These are phyloP conservation scores for Fratercula arctica DNA, from an alignment of 2,797 vertebrate species.

Conservation along the genomic window DNA sequence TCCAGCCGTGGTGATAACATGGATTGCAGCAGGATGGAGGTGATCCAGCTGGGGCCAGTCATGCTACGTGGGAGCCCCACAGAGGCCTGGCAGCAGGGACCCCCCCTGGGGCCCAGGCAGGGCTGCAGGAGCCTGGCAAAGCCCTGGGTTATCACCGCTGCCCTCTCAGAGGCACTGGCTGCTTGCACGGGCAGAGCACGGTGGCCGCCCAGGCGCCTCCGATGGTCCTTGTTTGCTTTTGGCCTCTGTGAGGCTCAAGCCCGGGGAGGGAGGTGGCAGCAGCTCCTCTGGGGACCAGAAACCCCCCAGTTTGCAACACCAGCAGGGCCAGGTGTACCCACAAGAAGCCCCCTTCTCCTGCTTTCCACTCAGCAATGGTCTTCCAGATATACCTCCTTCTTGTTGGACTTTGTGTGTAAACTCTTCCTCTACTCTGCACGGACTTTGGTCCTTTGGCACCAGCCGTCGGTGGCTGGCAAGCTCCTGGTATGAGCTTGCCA, in stretches of 20 bases:
- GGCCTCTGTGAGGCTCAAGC: not conserved
- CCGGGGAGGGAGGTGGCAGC: not conserved
- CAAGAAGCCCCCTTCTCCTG: not conserved
- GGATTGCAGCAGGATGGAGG: not conserved
- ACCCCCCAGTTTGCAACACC: not conserved
- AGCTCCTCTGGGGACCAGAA: not conserved
- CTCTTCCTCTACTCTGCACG: rapidly evolving
- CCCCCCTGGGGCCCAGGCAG: rapidly evolving
- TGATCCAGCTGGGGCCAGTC: not conserved
- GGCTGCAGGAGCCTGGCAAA: not conserved
- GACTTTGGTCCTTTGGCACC: not conserved
- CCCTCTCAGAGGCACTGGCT: not conserved
- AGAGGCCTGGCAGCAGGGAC: not conserved
- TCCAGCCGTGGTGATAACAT: not conserved
- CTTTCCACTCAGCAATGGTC: not conserved
- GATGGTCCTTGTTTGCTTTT: not conserved
- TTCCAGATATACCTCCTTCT: not conserved
- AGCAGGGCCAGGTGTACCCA: not conserved
- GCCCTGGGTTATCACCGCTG: not conserved
- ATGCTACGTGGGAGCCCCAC: rapidly evolving
- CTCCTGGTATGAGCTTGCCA: not conserved
- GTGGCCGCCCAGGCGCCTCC: not conserved
- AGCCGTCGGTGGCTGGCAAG: not conserved
- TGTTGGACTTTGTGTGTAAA: not conserved
- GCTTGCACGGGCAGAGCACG: not conserved